phyloP scores from a whole-genome alignment of 1,140 invertebrate species.

The Drosophila varians region DNA sequence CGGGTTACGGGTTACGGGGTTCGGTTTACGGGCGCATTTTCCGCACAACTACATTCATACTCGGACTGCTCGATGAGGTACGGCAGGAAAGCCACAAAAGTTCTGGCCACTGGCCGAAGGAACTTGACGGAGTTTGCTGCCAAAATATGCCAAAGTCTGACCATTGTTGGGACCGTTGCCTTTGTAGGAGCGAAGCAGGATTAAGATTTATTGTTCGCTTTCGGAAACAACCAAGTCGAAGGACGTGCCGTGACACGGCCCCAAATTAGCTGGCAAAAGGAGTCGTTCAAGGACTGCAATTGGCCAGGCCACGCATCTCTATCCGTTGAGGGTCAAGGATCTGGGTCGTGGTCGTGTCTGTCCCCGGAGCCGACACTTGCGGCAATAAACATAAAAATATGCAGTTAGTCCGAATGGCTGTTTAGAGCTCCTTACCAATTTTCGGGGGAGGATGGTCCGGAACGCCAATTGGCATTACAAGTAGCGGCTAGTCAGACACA shows the following conservation, averaged over 20 bases:
- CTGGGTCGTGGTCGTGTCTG: background rate
- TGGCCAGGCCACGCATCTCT: constrained; percentile 4
- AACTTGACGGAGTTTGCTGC: constrained; percentile 72
- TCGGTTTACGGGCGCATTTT: constrained; percentile 17
- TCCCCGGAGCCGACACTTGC: constrained; percentile 1
- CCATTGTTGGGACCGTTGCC: constrained; percentile 45
- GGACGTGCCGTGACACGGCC: constrained; percentile 37
- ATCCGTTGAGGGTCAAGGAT: constrained; percentile 23
- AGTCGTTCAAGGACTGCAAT: background rate
- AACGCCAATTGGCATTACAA: constrained; percentile 56
- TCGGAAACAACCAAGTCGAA: constrained; percentile 2
- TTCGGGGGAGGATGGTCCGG: background rate
- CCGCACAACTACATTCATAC: constrained; percentile 23
- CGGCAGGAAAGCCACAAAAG: constrained; percentile 57
- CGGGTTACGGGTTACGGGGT: constrained; percentile 6
- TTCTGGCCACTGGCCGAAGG: constrained; percentile 64
- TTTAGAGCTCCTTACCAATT: constrained; percentile 28
- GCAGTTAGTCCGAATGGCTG: constrained; percentile 52
- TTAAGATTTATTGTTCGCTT: constrained; percentile 64
- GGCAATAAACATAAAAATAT: constrained; percentile 40
- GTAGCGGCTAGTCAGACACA: constrained; percentile 36
- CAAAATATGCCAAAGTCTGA: constrained; percentile 53
- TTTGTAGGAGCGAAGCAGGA: constrained; percentile 38
- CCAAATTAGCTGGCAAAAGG: constrained; percentile 7
- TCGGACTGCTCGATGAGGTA: constrained; percentile 28